Conservation (phyloP, 2,888 invertebrate species). For the Automeris io region DNA sequence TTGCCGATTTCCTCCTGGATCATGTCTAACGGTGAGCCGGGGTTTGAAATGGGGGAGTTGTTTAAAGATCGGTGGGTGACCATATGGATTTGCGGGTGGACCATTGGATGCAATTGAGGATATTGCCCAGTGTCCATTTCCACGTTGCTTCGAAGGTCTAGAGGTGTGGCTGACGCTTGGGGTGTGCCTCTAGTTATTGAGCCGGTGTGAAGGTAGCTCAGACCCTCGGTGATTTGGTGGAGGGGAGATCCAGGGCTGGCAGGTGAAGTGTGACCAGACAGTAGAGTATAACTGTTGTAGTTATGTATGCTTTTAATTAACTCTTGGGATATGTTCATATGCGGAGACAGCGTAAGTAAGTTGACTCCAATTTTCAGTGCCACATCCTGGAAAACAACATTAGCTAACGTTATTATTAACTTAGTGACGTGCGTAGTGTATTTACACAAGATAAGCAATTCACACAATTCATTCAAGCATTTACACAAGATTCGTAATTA, state of each 20-base stretch:
- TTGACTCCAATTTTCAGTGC: slow-evolving; percentile 74
- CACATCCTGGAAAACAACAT: slow-evolving; percentile 48
- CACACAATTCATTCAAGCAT: too few relatives aligned
- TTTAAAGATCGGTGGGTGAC: slow-evolving; percentile 75
- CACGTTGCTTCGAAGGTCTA: slow-evolving; percentile 69
- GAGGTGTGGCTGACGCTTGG: slow-evolving; percentile 71
- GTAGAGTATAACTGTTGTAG: slow-evolving; percentile 40
- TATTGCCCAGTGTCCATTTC: slow-evolving; percentile 72
- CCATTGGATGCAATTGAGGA: slow-evolving; percentile 56
- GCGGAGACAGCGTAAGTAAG: slow-evolving; percentile 52
- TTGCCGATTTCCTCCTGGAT: slow-evolving; percentile 81
- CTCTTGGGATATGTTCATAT: slow-evolving; percentile 50
- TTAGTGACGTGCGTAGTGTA: too few relatives aligned
- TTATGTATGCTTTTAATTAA: slow-evolving; percentile 42
- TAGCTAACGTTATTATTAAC: too few relatives aligned
- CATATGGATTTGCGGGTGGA: slow-evolving; percentile 60
- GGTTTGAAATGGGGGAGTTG: slow-evolving; percentile 79
- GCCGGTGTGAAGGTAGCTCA: slow-evolving; percentile 85
- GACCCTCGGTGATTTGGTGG: slow-evolving; percentile 81
- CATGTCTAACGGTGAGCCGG: slow-evolving; percentile 84
- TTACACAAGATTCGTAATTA: too few relatives aligned
- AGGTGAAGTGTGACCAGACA: slow-evolving; percentile 42
- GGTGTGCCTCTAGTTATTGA: slow-evolving; percentile 84
- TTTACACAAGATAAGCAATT: too few relatives aligned
- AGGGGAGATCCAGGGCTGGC: slow-evolving; percentile 68